These are phyloP conservation scores for Decapterus maruadsi DNA, from an alignment of 2,797 vertebrate species.

Conservation along the genomic window DNA sequence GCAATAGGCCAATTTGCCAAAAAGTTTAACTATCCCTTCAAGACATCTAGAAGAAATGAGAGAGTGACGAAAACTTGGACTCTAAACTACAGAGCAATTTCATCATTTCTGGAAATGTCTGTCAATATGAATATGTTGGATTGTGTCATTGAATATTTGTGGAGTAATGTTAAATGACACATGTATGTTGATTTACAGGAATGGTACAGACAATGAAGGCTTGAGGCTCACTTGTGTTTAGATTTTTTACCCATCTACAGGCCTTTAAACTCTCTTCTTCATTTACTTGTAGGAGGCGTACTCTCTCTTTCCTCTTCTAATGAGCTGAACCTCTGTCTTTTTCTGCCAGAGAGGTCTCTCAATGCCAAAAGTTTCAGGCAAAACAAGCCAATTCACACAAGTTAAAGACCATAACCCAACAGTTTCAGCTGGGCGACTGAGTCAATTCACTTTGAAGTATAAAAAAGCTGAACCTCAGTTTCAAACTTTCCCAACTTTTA, in stretches of 20 bases:
- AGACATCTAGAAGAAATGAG: neutral
- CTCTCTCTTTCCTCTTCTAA: neutral
- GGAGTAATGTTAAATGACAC: neutral
- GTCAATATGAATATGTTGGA: neutral
- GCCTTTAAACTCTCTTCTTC: neutral
- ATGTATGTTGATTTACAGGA: neutral
- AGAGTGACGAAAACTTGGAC: neutral
- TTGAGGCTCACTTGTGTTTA: no score
- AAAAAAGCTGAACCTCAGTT: neutral
- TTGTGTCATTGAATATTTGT: neutral
- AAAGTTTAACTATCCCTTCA: no score
- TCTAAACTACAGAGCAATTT: neutral
- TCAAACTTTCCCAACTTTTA: neutral
- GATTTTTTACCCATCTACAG: no score
- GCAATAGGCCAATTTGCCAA: no score
- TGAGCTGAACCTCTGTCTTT: neutral
- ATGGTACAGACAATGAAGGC: neutral
- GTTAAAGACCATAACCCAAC: neutral
- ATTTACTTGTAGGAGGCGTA: neutral
- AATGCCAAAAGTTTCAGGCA: neutral
- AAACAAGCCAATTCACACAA: constrained; percentile 25
- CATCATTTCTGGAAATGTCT: neutral
- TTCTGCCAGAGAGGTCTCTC: neutral
- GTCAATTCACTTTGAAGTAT: constrained; percentile 5
- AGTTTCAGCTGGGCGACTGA: neutral